These are phyloP conservation scores for Dolichomitus sp. DNA, from an alignment of 2,888 invertebrate species.

Conservation along the genomic window DNA sequence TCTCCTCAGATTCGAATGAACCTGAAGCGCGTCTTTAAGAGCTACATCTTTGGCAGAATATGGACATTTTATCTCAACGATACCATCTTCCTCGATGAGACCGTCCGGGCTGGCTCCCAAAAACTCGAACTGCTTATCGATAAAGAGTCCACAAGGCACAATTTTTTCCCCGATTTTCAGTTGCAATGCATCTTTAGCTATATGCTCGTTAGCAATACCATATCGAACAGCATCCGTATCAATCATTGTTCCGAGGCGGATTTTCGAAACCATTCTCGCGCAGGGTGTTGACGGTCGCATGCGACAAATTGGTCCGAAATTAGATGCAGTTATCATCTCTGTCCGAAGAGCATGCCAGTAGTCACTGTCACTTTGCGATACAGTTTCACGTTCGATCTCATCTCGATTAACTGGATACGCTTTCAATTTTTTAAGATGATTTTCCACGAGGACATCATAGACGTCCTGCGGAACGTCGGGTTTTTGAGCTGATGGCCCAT, in stretches of 20 bases:
- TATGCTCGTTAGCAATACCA: conserved; percentile 62
- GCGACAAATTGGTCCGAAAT: conserved; percentile 64
- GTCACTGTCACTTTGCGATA: conserved; percentile 25
- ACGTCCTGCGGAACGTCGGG: background rate
- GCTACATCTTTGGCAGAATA: too few species aligned
- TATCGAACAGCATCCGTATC: conserved; percentile 54
- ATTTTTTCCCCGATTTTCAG: conserved; percentile 50
- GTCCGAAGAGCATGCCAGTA: conserved; percentile 37
- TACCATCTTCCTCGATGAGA: conserved; percentile 62
- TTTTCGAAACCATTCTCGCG: conserved; percentile 50
- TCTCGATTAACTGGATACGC: background rate
- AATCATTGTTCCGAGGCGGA: conserved; percentile 50
- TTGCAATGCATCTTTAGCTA: conserved; percentile 44
- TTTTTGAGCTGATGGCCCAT: background rate
- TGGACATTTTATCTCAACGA: conserved; percentile 57
- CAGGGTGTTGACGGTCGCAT: conserved; percentile 58
- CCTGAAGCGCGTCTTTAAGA: too few species aligned
- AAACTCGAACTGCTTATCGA: conserved; percentile 65
- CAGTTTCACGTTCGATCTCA: conserved; percentile 32
- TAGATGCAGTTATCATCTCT: conserved; percentile 66
- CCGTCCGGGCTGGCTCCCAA: conserved; percentile 72
- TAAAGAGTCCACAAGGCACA: conserved; percentile 70
- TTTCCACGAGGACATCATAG: background rate
- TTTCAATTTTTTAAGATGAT: background rate
- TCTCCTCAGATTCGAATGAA: too few species aligned